phyloP scores from a whole-genome alignment of 2,888 invertebrate genomes.

The Bedellia somnulentella region DNA sequence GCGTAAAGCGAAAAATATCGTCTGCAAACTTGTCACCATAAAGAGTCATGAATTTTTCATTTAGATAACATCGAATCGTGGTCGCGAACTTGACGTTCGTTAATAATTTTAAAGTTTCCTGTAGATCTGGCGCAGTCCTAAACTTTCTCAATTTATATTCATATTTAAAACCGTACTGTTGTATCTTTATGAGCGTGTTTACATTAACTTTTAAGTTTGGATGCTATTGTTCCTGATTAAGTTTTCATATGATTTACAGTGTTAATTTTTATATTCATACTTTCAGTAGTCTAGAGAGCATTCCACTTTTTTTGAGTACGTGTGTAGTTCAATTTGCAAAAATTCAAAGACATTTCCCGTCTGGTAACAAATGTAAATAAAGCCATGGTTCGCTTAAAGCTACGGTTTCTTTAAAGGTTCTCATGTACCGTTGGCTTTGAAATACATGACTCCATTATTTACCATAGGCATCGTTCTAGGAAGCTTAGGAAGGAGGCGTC shows the following conservation, averaged over 20 bases:
- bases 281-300: background rate
- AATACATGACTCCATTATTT: no score
- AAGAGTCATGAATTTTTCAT: slow-evolving; percentile 1
- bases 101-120: slow-evolving; percentile 35
- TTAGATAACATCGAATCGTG: background rate
- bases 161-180: slow-evolving; percentile 45
- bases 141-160: slow-evolving; percentile 55
- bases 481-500: no score
- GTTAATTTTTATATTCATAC: background rate
- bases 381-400: no score
- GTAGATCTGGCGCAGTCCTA: slow-evolving; percentile 35
- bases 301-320: background rate
- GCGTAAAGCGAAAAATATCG: no score
- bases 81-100: slow-evolving; percentile 2
- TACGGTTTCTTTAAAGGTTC: no score
- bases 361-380: no score
- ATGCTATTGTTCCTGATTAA: background rate
- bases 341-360: background rate
- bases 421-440: no score
- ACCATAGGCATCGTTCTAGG: no score
- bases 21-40: no score
- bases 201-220: slow-evolving; percentile 24
- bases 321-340: slow-evolving; percentile 1
- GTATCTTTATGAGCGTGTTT: slow-evolving; percentile 24
- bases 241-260: background rate